These are phyloP conservation scores for Crepidodera aurea DNA, from an alignment of 2,888 invertebrate species.

Conservation along the genomic window DNA sequence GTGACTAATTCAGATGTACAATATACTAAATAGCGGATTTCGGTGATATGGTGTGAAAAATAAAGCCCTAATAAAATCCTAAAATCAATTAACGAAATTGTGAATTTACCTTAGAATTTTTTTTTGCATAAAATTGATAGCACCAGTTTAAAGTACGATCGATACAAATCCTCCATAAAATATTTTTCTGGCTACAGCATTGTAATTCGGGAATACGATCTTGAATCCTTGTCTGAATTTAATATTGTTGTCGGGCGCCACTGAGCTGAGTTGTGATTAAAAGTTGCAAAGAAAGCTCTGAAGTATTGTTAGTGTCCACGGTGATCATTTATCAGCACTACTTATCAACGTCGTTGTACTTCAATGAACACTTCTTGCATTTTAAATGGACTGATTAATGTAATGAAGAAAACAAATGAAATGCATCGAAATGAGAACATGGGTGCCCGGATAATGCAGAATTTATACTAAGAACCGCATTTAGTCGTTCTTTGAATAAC, in stretches of 20 bases:
- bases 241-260: conserved; percentile 19
- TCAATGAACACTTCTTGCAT: conserved; percentile 41
- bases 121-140: too few species aligned
- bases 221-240: too few species aligned
- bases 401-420: conserved; percentile 41
- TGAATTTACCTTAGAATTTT: too few species aligned
- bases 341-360: conserved; percentile 43
- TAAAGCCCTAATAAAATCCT: too few species aligned
- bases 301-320: conserved; percentile 42
- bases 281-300: conserved; percentile 37
- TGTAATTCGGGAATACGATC: too few species aligned
- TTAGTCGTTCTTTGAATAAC: conserved; percentile 19
- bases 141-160: too few species aligned
- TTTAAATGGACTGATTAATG: conserved; percentile 43
- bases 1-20: too few species aligned
- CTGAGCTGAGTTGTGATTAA: conserved; percentile 33
- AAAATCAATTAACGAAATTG: too few species aligned
- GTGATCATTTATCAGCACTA: conserved; percentile 42
- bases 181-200: too few species aligned
- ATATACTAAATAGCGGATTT: too few species aligned
- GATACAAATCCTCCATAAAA: too few species aligned
- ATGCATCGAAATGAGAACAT: conserved; percentile 34
- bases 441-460: conserved; percentile 36
- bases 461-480: conserved; percentile 22
- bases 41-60: too few species aligned